These are phyloP conservation scores for Epinephelus moara DNA, from an alignment of 2,113 vertebrate species.

Conservation along the genomic window DNA sequence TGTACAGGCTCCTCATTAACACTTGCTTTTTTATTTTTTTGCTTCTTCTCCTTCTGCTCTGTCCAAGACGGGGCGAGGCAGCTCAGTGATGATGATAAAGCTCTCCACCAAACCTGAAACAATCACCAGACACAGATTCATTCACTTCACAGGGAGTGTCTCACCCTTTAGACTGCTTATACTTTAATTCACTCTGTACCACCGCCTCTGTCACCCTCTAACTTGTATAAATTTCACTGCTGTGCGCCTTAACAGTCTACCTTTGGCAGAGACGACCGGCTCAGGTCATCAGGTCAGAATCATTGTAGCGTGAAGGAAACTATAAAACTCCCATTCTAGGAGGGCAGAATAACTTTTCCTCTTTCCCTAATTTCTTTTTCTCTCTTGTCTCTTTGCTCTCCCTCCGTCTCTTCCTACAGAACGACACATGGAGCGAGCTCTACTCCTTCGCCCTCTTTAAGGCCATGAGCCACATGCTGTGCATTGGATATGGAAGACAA, in stretches of 20 bases:
- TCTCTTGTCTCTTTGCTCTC: neutral
- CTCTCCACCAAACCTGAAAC: constrained; percentile 40
- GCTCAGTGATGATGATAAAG: constrained; percentile 28
- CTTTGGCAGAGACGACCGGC: constrained; percentile 22
- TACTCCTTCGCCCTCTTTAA: constrained; percentile 99
- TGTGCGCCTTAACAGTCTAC: neutral
- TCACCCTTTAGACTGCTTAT: constrained; percentile 9
- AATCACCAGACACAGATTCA: constrained; percentile 22
- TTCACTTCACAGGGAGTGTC: neutral
- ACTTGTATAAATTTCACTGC: neutral
- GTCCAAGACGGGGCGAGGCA: constrained; percentile 35
- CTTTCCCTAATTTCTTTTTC: neutral
- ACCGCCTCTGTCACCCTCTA: constrained; percentile 6
- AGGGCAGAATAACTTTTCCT: neutral
- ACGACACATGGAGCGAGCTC: constrained; percentile 95
- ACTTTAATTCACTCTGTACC: neutral
- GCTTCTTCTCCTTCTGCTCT: constrained; percentile 29
- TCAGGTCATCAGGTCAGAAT: constrained; percentile 30
- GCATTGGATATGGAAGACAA: constrained; percentile 96
- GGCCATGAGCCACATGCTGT: constrained; percentile 99
- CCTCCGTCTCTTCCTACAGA: constrained; percentile 80
- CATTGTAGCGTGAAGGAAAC: constrained; percentile 1
- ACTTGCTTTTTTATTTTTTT: neutral
- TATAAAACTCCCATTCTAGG: neutral
- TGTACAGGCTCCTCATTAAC: constrained; percentile 68